Base-by-base conservation (phyloP, 2,888 invertebrate genomes). In the Erynnis tages region DNA sequence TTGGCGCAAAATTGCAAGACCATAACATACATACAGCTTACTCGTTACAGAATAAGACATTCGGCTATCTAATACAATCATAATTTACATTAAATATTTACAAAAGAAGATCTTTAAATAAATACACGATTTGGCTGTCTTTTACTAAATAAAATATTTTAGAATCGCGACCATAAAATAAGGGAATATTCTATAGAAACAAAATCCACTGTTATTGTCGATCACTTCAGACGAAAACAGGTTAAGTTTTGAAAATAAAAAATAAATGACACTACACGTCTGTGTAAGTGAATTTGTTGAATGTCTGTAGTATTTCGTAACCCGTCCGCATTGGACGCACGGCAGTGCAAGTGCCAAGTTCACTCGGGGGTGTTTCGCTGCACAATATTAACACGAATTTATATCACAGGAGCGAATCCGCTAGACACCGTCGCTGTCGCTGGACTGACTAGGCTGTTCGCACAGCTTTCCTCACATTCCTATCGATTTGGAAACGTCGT, bases 121-220 rank as follows among this genome's bases (percentile, higher is more conserved):
- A 83, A 87, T 86, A 85, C 79, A 82, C 78, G 79, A 82, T 85
- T 86, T 85, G 84, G 82, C 80, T 78, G 82, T 67, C 57, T 62
- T 54, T 58, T 49, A 62, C 61, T 57, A 59, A 61, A 55, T 44
- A 57, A 60, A 41, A 50, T n/a, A 40, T 32, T 48, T 56, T 48
- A 59, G 44, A 19, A 55, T 59, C 60, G 62, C 62, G 65, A 58
- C 58, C 61, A n/a, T 59, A 63, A 63, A 59, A 60, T 54, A 56
- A 55, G 45, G 58, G 50, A 56, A 55, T 43, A 45, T 16, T 7
- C 14, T 5, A 54, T 48, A 45, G 53, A 40, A 58, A 60, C 54
- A 56, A 59, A 59, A 56, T 54, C 56, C 57, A 60, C 59, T 55
- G 65, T 79, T 82, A 83, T 83, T 83, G 82, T 83, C 82, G 73